These are phyloP conservation scores for Heliconius nattereri DNA, from an alignment of 1,140 invertebrate species.

Conservation along the genomic window DNA sequence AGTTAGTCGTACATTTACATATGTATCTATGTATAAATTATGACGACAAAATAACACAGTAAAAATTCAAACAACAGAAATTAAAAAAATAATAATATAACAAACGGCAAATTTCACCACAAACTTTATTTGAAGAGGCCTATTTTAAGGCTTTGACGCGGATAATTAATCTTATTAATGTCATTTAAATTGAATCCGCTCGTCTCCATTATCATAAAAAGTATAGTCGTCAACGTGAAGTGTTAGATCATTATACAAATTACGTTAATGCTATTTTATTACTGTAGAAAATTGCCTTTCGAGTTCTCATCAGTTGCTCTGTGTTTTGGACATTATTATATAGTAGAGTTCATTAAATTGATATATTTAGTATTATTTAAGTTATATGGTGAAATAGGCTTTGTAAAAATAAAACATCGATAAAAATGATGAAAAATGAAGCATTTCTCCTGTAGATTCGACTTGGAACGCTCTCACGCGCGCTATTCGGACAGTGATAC, in stretches of 20 bases:
- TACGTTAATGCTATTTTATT: conserved; percentile 39
- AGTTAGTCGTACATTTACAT: conserved; percentile 36
- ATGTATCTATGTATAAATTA: conserved; percentile 28
- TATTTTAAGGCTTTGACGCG: conserved; percentile 45
- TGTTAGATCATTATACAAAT: conserved; percentile 45
- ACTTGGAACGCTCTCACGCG: conserved; percentile 70
- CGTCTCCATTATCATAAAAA: conserved; percentile 54
- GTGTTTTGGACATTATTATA: background rate
- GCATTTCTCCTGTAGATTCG: conserved; percentile 63
- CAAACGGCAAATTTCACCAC: conserved; percentile 49
- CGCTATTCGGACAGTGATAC: conserved; percentile 78
- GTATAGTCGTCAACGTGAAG: conserved; percentile 48
- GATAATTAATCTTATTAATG: conserved; percentile 60
- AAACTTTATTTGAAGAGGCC: conserved; percentile 48
- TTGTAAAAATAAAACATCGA: conserved; percentile 38
- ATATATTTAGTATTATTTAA: background rate
- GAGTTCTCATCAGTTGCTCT: background rate
- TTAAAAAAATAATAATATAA: conserved; percentile 35
- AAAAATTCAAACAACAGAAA: conserved; percentile 43
- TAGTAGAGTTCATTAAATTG: background rate
- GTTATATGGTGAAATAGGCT: conserved; percentile 36
- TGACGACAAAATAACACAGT: conserved; percentile 26
- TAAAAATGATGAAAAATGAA: conserved; percentile 40
- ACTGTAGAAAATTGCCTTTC: conserved; percentile 18
- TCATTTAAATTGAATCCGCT: conserved; percentile 55